Conservation (phyloP, 2,797 vertebrate species). For the Megalops cyprinoides region DNA sequence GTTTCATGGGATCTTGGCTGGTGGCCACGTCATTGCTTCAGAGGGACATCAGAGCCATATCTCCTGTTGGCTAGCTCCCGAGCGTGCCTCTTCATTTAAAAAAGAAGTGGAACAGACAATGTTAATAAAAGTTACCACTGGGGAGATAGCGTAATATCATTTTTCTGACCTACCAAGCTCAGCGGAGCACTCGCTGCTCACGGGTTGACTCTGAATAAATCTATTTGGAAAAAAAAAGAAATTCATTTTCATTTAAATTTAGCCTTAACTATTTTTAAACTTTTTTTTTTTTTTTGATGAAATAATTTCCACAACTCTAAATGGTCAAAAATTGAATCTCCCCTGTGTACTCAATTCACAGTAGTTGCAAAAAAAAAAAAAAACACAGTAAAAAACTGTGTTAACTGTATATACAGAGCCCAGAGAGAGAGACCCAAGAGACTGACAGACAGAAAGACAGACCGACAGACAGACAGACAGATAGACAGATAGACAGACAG, state of each 20-base stretch:
- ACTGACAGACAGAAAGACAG: too few species aligned
- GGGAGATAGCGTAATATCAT: not conserved
- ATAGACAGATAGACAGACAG: too few species aligned
- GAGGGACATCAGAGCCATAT: not conserved
- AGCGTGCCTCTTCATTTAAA: not conserved
- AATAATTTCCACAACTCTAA: not conserved
- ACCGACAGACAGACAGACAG: too few species aligned
- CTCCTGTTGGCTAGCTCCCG: not conserved
- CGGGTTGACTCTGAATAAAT: not conserved
- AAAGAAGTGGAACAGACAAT: not conserved
- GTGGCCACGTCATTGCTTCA: too few species aligned
- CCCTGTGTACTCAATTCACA: too few species aligned
- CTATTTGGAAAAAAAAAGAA: not conserved
- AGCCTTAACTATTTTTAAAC: not conserved
- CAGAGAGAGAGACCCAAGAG: too few species aligned
- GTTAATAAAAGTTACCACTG: constrained; percentile 1
- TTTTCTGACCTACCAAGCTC: not conserved
- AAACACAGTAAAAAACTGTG: too few species aligned
- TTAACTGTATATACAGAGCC: too few species aligned
- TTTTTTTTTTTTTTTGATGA: not conserved
- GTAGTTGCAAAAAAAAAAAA: too few species aligned
- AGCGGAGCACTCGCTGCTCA: not conserved
- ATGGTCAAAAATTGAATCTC: not conserved
- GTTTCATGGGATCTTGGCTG: too few species aligned
- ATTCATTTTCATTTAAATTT: not conserved